Conservation (phyloP, 2,797 vertebrate species). For the Sciurus carolinensis region DNA sequence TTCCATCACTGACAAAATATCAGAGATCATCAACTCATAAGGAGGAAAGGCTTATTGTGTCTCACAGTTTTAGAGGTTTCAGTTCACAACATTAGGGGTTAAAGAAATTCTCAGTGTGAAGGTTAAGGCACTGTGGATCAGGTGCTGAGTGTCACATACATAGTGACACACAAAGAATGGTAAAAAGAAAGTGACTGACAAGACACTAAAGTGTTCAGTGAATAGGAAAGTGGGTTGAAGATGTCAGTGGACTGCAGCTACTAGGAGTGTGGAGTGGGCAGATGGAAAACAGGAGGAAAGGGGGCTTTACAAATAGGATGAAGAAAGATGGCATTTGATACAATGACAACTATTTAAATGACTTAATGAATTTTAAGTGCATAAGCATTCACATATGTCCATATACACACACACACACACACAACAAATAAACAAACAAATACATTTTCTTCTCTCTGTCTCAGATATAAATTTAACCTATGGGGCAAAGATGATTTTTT, state of each 20-base stretch:
- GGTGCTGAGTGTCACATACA: neutral
- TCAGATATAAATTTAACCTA: neutral
- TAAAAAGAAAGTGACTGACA: neutral
- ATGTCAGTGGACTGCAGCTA: too few relatives aligned
- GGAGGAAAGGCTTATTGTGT: too few relatives aligned
- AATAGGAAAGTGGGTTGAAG: neutral
- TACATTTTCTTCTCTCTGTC: neutral
- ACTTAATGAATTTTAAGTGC: neutral
- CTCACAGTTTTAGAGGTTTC: too few relatives aligned
- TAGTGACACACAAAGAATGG: neutral
- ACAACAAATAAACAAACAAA: too few relatives aligned
- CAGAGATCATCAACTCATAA: too few relatives aligned
- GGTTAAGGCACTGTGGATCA: neutral
- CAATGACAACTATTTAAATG: neutral
- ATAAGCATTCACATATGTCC: fast-evolving
- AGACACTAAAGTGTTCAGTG: neutral
- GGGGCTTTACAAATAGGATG: neutral
- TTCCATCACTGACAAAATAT: too few relatives aligned
- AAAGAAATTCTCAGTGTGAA: too few relatives aligned
- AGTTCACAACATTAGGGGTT: neutral
- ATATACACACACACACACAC: neutral
- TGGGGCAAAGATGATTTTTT: neutral
- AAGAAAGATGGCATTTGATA: neutral
- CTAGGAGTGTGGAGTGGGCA: neutral
- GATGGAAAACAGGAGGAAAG: neutral